Base-by-base conservation (phyloP, 2,113 vertebrate species). In the Prinia subflava region DNA sequence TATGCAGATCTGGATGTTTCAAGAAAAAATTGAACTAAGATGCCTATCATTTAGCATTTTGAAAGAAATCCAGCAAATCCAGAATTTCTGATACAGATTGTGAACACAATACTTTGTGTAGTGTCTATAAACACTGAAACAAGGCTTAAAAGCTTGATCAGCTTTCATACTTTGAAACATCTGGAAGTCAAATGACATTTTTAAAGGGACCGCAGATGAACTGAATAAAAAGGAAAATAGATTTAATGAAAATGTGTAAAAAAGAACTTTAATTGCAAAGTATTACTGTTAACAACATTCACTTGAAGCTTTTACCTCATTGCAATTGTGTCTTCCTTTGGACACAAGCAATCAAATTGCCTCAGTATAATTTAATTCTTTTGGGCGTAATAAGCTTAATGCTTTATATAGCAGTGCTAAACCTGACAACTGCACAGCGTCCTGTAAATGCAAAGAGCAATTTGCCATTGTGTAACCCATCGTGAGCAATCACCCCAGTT, bases 351-450 rank as follows among this genome's bases (percentile, higher is more conserved):
- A 95, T 95, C 83, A 93, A 94, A 95, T 87, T 91, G 62, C 31
- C 60, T 92, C 81, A 57, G 81, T 79, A 91, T 89, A 95, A 93
- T 92, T 90, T 92, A 90, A 92, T 94, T 95, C 47, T 96, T 91
- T 78, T 62, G 68, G 76, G 23, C 0, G 0, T 95, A 94, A 95
- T 96, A 90, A 95, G 80, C 83, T 96, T 93, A 96, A 90, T 87
- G 80, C 86, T 95, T 96, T 88, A 90, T 95, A 83, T 85, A 96
- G 90, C 53, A 82, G 79, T 62, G 90, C 73, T 94, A 93, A 94
- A 90, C 9, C 65, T 62, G 69, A 89, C 82, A 81, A 86, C 76
- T 79, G 33, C n/a, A 50, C 1, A 0, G 37, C 75, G 68, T 46
- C 23, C 65, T 84, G 62, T 42, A 64, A 24, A 50, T 25, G 42